Evolutionary conservation across 2,888 invertebrate genomes (phyloP).

Genomic region (Monopis laevigella): DNA sequence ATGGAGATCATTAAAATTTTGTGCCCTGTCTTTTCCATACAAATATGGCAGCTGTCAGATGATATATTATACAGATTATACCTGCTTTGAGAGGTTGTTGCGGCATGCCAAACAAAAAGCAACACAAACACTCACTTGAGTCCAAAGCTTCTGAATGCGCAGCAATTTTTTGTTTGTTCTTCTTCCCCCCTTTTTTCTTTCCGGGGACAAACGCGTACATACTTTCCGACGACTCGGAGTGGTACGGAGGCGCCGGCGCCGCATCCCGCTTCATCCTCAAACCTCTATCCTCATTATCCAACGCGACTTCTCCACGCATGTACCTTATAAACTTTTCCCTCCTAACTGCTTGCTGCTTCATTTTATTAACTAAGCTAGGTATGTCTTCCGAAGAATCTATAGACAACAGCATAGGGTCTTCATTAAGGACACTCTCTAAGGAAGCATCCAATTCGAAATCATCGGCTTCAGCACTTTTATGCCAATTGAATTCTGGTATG

Average conservation of each 20-base stretch:
- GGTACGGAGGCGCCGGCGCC: not conserved
- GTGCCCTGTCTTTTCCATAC: too few relatives aligned
- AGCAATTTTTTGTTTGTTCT: too few relatives aligned
- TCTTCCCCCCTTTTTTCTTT: conserved; percentile 21
- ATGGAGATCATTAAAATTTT: too few relatives aligned
- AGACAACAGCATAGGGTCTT: conserved; percentile 37
- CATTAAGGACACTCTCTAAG: conserved; percentile 46
- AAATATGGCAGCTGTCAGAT: too few relatives aligned
- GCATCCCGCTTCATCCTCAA: not conserved
- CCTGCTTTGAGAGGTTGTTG: too few relatives aligned
- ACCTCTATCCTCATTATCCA: not conserved
- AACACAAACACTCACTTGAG: too few relatives aligned
- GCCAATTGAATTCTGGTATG: conserved; percentile 49
- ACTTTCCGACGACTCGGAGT: too few relatives aligned
- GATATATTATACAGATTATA: too few relatives aligned
- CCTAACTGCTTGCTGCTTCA: conserved; percentile 39
- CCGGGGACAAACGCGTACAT: conserved; percentile 68
- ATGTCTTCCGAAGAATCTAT: conserved; percentile 38
- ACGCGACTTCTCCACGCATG: conserved; percentile 37
- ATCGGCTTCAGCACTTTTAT: conserved; percentile 30
- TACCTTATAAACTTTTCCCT: conserved; percentile 35
- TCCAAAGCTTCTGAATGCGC: too few relatives aligned
- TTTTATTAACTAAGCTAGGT: conserved; percentile 34
- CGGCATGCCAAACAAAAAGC: too few relatives aligned
- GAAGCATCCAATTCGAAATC: conserved; percentile 60